Conservation (phyloP, 2,113 vertebrate species). For the Nestor notabilis region DNA sequence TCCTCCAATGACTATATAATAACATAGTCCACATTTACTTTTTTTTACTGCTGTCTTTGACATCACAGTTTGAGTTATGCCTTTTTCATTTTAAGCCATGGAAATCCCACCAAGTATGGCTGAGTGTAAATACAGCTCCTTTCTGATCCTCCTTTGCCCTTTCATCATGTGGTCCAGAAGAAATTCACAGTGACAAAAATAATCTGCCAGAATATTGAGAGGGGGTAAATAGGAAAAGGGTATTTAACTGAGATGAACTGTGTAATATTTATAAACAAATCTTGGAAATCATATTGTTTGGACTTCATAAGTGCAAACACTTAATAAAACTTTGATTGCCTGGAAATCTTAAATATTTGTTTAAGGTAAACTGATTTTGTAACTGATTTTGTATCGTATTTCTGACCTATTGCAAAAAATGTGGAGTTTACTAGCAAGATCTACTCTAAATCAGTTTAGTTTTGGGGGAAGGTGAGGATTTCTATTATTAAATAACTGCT, state of each 20-base stretch:
- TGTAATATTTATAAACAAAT: not conserved
- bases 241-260: not conserved
- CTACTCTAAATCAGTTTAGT: not conserved
- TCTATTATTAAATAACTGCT: not conserved
- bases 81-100: not conserved
- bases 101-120: not conserved
- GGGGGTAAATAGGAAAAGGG: not conserved
- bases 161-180: not conserved
- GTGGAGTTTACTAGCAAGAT: not conserved
- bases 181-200: not conserved
- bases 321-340: accelerated
- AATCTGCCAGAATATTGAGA: not conserved
- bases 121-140: not conserved
- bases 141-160: not conserved
- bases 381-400: not conserved
- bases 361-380: not conserved
- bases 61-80: not conserved
- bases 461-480: not conserved
- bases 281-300: not conserved
- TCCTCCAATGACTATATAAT: not conserved
- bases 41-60: not conserved
- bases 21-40: not conserved
- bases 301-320: not conserved
- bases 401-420: not conserved
- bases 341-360: not conserved